Evolutionary conservation across 2,888 invertebrate species (phyloP), one percentile per base, ranked within the genome.

Genomic region (Meteorus cinctellus): DNA sequence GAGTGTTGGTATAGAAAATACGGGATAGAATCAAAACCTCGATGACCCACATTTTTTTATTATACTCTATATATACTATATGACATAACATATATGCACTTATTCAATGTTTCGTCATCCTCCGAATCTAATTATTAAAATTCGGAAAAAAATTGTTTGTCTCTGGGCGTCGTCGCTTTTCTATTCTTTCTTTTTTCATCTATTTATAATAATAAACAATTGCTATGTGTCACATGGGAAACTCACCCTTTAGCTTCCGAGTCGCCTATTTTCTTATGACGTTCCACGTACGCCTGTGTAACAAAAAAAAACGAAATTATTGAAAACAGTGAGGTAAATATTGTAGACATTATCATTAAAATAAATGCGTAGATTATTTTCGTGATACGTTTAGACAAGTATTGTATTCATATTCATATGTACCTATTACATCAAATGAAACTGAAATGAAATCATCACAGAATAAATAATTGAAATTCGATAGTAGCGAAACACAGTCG

Each of bases 171-270:
- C 24, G 24, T 24, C 24, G 24, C 24, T 24, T 34, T 34, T 34
- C 34, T 34, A 34, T 34, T 4, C 34, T 34, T 34, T 34, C 0
- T 8, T 6, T 34, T 8, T 34, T 34, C 34, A 6, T 8, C 8
- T 34, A 0, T 6, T 34, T 34, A 34, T 8, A 34, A 34, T 34
- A 4, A 34, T 34, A 2, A 34, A 2, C 34, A 34, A 34, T 34
- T 34, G 8, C 2, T 34, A 34, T 34, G 2, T 4, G 34, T 2
- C 8, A 48, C 55, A 71, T 36, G 36, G 65, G 68, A 36, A 41
- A 85, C 88, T 87, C 72, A 88, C 88, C 87, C 86, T 84, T 81
- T 82, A 82, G 83, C 82, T 82, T 83, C 83, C 81, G 82, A 84
- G 85, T 83, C 86, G 84, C 82, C 82, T 65, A 76, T 72, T 70